Conservation (phyloP, 2,888 invertebrate species). For the Neoscelio sp. region DNA sequence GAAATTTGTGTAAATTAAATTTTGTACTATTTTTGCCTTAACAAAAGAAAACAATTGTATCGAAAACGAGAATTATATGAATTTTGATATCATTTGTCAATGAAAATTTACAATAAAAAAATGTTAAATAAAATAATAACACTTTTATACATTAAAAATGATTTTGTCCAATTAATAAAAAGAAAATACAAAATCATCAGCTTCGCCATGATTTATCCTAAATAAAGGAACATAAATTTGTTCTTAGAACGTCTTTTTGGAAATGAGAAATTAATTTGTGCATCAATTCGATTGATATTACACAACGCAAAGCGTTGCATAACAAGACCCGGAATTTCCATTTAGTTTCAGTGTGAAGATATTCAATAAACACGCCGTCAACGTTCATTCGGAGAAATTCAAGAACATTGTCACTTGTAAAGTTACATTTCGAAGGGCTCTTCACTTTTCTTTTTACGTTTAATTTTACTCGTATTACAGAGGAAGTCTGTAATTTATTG, state of each 20-base stretch:
- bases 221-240: neutral
- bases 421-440: neutral
- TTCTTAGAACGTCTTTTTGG: neutral
- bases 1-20: no score
- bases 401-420: neutral
- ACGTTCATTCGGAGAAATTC: slow-evolving; percentile 59
- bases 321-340: slow-evolving; percentile 58
- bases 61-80: no score
- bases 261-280: slow-evolving; percentile 13
- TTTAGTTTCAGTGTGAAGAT: slow-evolving; percentile 60
- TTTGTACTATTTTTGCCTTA: no score
- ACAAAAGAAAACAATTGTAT: no score
- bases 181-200: no score
- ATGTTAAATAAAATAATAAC: no score
- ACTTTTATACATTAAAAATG: neutral
- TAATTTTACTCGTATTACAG: neutral
- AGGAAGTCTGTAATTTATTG: no score
- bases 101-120: no score
- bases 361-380: slow-evolving; percentile 54
- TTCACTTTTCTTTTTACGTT: slow-evolving; percentile 8
- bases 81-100: no score
- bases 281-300: slow-evolving; percentile 43
- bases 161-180: no score
- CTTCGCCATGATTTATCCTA: neutral
- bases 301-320: slow-evolving; percentile 22